A percentile compares a stretch with the other conserved stretches of the same genome.
These are phyloP conservation scores for Falco biarmicus DNA, from an alignment of 2,797 vertebrate genomes.

Conservation along the genomic window DNA sequence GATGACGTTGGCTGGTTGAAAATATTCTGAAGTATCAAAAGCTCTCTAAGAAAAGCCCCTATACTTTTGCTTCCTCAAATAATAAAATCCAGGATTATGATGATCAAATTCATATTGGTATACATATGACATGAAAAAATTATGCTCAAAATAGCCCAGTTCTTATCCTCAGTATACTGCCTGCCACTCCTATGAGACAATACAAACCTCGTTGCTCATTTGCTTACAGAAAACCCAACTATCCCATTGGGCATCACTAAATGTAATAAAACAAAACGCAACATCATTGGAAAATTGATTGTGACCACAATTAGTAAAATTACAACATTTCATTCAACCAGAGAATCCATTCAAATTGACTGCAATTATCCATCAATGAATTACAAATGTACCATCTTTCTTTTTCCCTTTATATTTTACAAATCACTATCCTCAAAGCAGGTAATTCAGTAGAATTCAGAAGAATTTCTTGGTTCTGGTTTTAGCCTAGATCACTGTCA, in stretches of 20 bases:
- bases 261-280: background rate
- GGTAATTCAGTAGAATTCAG: background rate
- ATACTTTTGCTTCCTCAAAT: background rate
- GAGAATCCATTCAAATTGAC: background rate
- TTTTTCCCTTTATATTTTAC: background rate
- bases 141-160: background rate
- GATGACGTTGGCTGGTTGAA: background rate
- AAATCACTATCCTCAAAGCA: background rate
- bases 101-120: background rate
- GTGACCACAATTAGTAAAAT: background rate
- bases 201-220: background rate
- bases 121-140: background rate
- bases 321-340: background rate
- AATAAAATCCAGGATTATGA: background rate
- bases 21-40: background rate
- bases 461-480: background rate
- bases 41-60: background rate
- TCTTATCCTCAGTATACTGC: background rate
- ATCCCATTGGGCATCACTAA: background rate
- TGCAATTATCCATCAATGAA: background rate
- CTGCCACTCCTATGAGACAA: background rate
- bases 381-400: background rate
- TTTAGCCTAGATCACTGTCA: background rate
- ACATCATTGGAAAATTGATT: background rate
- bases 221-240: background rate